phyloP scores from a whole-genome alignment of 2,888 invertebrate genomes.

The Cantharis rufa region DNA sequence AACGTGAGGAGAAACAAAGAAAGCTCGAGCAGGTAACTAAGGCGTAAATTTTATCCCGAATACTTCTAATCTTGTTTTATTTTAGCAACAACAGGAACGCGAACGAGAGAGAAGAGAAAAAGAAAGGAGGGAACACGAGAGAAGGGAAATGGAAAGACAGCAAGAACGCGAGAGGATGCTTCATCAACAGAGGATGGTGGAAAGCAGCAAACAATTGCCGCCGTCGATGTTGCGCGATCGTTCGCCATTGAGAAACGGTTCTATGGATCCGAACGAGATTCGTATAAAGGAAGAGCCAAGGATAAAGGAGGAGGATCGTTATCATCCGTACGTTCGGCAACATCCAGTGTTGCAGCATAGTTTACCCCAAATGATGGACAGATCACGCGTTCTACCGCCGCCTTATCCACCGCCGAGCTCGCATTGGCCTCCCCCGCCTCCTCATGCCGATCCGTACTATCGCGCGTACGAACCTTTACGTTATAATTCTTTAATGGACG shows the following conservation, averaged over 20 bases:
- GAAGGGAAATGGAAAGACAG: constrained; percentile 60
- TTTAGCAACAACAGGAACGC: constrained; percentile 51
- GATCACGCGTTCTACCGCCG: constrained; percentile 57
- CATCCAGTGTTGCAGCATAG: constrained; percentile 55
- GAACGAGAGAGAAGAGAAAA: constrained; percentile 57
- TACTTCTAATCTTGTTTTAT: constrained; percentile 16
- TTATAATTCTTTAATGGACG: constrained; percentile 80
- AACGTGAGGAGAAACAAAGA: constrained; percentile 58
- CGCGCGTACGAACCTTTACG: constrained; percentile 69
- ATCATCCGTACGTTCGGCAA: constrained; percentile 60
- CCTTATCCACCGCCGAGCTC: constrained; percentile 53
- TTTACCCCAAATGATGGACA: constrained; percentile 56
- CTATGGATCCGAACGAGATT: constrained; percentile 57
- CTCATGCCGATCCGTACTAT: constrained; percentile 61
- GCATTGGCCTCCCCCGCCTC: constrained; percentile 53
- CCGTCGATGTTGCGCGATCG: constrained; percentile 62
- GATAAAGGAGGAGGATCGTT: constrained; percentile 59
- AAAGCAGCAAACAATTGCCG: constrained; percentile 56
- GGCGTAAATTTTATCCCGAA: background rate
- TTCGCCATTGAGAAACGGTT: constrained; percentile 77
- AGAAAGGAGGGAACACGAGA: constrained; percentile 59
- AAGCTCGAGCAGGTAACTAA: constrained; percentile 57
- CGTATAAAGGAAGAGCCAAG: constrained; percentile 70
- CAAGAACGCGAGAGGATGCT: constrained; percentile 66
- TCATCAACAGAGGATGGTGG: constrained; percentile 61